Conservation (phyloP, 1,140 invertebrate species). For the Palaemon carinicauda region DNA sequence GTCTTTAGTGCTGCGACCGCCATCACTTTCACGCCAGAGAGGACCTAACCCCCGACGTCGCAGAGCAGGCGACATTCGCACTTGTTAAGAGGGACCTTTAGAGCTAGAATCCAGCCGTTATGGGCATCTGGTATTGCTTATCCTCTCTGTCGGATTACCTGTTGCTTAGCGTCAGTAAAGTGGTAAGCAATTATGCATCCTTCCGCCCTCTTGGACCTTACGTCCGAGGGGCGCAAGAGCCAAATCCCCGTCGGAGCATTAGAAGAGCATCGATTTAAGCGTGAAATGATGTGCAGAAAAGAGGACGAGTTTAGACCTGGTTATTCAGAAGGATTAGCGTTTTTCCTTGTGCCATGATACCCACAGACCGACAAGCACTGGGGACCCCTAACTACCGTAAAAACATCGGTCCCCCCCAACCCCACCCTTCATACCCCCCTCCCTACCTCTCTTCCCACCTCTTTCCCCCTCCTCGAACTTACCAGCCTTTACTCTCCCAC, state of each 20-base stretch:
- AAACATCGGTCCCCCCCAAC: background rate
- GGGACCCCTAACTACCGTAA: conserved; percentile 33
- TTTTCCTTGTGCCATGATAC: conserved; percentile 51
- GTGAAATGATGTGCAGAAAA: conserved; percentile 57
- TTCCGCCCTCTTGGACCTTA: conserved; percentile 5
- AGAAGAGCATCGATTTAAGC: conserved; percentile 57
- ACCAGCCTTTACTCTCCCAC: too few relatives aligned
- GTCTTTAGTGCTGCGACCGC: conserved; percentile 47
- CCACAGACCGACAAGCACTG: conserved; percentile 31
- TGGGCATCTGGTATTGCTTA: background rate
- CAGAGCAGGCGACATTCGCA: background rate
- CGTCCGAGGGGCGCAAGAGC: background rate
- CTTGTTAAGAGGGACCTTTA: background rate
- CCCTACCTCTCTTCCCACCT: background rate
- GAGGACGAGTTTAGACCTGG: conserved; percentile 52
- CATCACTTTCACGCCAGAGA: conserved; percentile 12
- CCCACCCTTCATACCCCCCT: background rate
- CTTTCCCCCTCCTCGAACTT: too few relatives aligned
- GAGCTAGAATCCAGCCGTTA: background rate
- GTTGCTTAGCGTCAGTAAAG: conserved; percentile 54
- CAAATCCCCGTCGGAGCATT: conserved; percentile 26
- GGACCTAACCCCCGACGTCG: background rate
- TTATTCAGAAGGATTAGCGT: conserved; percentile 50
- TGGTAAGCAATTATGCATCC: conserved; percentile 46
- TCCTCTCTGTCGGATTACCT: conserved; percentile 48